Evolutionary conservation across 2,113 vertebrate species (phyloP), one percentile per base, ranked within the genome.

Genomic region (Elephas maximus): DNA sequence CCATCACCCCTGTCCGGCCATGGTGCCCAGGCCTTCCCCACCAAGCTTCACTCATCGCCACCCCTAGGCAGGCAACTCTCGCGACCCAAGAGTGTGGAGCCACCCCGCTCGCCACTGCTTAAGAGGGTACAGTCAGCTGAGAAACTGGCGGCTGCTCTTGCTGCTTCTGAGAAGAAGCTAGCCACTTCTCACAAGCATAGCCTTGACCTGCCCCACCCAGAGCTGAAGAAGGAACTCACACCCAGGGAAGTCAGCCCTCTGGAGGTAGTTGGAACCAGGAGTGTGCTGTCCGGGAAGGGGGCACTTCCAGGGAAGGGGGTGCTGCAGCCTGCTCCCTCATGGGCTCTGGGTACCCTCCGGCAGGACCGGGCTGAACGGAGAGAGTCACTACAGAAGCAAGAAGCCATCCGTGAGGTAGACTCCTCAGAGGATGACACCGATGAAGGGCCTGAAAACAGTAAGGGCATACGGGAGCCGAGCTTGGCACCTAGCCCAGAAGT

Each of bases 331-430:
- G 99, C 99, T 7, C 97, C 99, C 8, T 98, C 99, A 2, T 96
- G 99, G 82, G 99, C 99, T 96, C 88, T 99, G 15, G 99, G 99
- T 0, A 99, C 99, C 77, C 99, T 99, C 95, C 98, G 99, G 7
- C 99, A 99, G 97, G 99, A 99, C 98, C 96, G 99, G 2, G 99
- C 99, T 24, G 99, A 99, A 97, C 98, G 99, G 63, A 98, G 99
- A 20, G 99, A 99, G 94, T 99, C 99, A 0, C 98, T 99, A 65
- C 99, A 99, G 98, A 99, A 99, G 94, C 99, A 99, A 62, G 99
- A 99, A 97, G 99, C 99, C 97, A 99, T 99, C 97, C 99, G 99
- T 17, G 99, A 99, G 98, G 99, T 99, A 11, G 99, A 99, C 96
- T 99, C 99, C 7, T 99, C 99, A 0, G 99, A 99, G 98, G 99